These are phyloP conservation scores for Ovis aries DNA, from an alignment of 2,113 vertebrate species.

Conservation along the genomic window ARS-UI_Ramb_v3.0 NC_056059.1:49634001-49634500, in stretches of 20 bases:
- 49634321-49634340: not conserved
- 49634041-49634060: not conserved
- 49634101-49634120: not conserved
- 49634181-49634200: not conserved
- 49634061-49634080: not conserved
- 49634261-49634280: not conserved
- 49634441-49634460: not conserved
- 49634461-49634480: not conserved
- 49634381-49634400: not conserved
- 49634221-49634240: not conserved
- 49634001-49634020: not conserved
- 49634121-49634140: not conserved
- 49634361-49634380: not conserved
- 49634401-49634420: not conserved
- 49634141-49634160: not conserved
- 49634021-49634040: not conserved
- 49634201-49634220: not conserved
- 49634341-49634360: accelerated
- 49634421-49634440: too few species aligned
- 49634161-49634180: not conserved
- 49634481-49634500: not conserved
- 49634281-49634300: not conserved
- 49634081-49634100: not conserved
- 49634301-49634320: not conserved
- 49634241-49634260: not conserved